Base-by-base conservation (phyloP, 2,113 vertebrate genomes). In the Dasyornis broadbenti region DNA sequence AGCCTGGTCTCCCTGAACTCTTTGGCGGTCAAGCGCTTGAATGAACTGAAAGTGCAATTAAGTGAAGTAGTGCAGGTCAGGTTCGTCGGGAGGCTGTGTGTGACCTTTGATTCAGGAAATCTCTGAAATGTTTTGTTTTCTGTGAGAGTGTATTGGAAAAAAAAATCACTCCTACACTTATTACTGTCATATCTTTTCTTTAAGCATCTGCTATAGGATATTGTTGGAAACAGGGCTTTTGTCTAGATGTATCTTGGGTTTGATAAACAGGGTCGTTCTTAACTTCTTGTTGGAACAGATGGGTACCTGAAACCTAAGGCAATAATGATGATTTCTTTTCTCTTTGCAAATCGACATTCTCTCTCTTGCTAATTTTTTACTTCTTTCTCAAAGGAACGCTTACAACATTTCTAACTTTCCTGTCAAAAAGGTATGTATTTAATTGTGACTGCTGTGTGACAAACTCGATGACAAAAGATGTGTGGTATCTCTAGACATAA, bases 21-120 rank as follows among this genome's bases (percentile, higher is more conserved):
- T 59, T 44, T 64, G 56, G 6, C 0, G 0, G 39, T 42, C 35
- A 64, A 57, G 35, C 0, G 0, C 60, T 40, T 79, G 30, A 91
- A 86, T 45, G 42, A 91, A 22, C 64, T 66, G 42, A 56, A 82
- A 68, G 11, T 37, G 12, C 44, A 59, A 16, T 60, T 68, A 84
- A 44, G 21, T 65, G 64, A 70, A 60, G 45, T 18, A 77, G 10
- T 49, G 26, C 59, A 53, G 40, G 24, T 28, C 24, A 31, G 8
- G 15, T 68, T 87, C 65, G 59, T 3, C 30, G 50, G 39, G 50
- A 83, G 19, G 16, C 19, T 40, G 4, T 1, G 1, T 44, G 31
- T 18, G 31, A 88, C 40, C 22, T 89, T 69, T 33, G 35, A 40
- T 75, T 87, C 24, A 60, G 44, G 27, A 89, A 68, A 28, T 28